Percentiles rank a stretch among this genome's conserved stretches.
Evolutionary conservation across 2,113 vertebrate species (phyloP).

Genomic region (Cyanoderma ruficeps): DNA sequence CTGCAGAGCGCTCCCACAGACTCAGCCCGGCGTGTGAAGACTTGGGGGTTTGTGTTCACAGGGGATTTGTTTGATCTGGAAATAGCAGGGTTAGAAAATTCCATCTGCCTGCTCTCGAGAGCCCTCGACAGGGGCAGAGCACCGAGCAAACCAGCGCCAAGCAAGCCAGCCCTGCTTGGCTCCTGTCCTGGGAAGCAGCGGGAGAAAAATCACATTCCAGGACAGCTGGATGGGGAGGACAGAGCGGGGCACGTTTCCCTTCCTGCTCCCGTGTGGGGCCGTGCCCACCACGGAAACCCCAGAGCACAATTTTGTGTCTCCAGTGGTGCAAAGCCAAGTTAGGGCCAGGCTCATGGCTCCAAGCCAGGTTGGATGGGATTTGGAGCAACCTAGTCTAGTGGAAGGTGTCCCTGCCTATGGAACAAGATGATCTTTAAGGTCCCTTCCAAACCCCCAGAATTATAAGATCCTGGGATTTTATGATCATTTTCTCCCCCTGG

Average conservation of each 20-base stretch:
- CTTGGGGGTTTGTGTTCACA: constrained; percentile 19
- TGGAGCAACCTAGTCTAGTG: neutral
- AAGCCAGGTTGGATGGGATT: fast-evolving
- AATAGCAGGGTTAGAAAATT: constrained; percentile 69
- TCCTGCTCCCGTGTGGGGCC: neutral
- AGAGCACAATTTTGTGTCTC: neutral
- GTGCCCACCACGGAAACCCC: neutral
- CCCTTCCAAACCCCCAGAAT: neutral
- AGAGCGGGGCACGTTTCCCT: neutral
- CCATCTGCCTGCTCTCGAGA: constrained; percentile 47
- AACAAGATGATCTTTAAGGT: neutral
- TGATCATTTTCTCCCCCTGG: neutral
- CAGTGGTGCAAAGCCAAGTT: neutral
- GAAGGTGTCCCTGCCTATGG: neutral
- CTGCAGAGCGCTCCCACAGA: neutral
- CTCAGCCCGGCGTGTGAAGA: neutral
- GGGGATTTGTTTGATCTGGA: constrained; percentile 61
- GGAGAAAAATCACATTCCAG: neutral
- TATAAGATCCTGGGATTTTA: neutral
- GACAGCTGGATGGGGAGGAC: neutral
- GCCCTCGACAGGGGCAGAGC: neutral
- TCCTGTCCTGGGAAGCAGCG: neutral
- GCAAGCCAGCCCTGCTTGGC: neutral
- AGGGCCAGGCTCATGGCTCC: neutral
- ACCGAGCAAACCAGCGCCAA: neutral